These are phyloP conservation scores for Metellina segmentata DNA, from an alignment of 2,888 invertebrate species.

Conservation along the genomic window DNA sequence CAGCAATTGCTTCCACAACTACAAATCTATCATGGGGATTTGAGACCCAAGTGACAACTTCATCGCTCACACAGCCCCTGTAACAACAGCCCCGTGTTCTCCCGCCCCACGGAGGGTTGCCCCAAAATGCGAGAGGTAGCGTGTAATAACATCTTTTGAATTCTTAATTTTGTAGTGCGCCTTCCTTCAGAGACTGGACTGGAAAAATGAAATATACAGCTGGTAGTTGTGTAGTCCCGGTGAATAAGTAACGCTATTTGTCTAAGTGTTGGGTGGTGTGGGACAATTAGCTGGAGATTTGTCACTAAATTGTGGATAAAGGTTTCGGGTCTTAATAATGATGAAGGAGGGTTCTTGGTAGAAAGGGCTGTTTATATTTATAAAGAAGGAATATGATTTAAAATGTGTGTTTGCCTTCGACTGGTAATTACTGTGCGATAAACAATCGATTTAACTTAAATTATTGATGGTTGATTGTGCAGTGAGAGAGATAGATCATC, in stretches of 20 bases:
- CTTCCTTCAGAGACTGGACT: not conserved
- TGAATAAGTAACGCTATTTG: slow-evolving; percentile 36
- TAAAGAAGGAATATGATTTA: slow-evolving; percentile 3
- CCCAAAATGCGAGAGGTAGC: not conserved
- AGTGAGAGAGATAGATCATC: too few species aligned
- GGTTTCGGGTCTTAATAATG: not conserved
- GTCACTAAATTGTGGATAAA: not conserved
- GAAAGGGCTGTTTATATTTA: not conserved
- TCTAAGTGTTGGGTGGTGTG: slow-evolving; percentile 7
- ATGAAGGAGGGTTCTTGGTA: not conserved
- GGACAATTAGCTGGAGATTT: slow-evolving; percentile 6
- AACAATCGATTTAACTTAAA: too few species aligned
- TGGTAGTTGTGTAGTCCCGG: not conserved
- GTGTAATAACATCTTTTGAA: slow-evolving; percentile 47
- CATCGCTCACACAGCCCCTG: slow-evolving; percentile 29
- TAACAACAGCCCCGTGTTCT: not conserved
- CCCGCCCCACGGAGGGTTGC: not conserved
- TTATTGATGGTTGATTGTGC: too few species aligned
- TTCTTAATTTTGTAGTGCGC: slow-evolving; percentile 15
- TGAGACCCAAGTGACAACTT: slow-evolving; percentile 38
- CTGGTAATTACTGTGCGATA: not conserved
- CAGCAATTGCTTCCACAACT: slow-evolving; percentile 5
- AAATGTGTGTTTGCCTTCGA: not conserved
- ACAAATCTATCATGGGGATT: slow-evolving; percentile 32
- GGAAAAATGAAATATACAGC: slow-evolving; percentile 9